These are phyloP conservation scores for Sweltsa coloradensis DNA, from an alignment of 1,140 invertebrate genomes.

Conservation along the genomic window DNA sequence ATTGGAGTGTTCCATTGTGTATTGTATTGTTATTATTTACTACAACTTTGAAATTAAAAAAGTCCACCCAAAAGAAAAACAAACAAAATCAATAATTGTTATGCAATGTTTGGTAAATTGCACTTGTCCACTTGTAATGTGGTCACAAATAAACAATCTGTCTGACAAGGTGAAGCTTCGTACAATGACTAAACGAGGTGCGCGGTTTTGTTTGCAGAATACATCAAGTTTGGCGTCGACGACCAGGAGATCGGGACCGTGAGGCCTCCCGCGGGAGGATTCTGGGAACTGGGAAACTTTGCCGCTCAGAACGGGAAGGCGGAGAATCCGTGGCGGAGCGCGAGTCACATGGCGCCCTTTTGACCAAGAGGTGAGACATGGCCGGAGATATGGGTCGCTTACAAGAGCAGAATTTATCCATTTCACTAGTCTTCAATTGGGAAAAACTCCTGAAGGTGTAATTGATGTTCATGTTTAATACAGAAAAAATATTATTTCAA, in stretches of 20 bases:
- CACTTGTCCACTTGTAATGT: no score
- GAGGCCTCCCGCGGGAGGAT: constrained; percentile 19
- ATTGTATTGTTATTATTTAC: no score
- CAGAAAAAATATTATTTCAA: neutral
- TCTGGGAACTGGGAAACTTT: constrained; percentile 27
- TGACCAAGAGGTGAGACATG: constrained; percentile 31
- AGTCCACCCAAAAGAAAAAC: no score
- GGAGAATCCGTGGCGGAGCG: constrained; percentile 29
- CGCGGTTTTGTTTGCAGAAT: no score
- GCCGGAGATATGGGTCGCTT: neutral
- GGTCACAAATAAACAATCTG: no score
- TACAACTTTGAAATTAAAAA: no score
- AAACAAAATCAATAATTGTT: no score
- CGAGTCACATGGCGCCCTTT: constrained; percentile 39
- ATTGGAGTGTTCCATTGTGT: no score
- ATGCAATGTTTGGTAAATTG: no score
- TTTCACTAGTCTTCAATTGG: neutral
- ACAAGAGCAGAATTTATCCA: no score
- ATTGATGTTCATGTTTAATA: neutral
- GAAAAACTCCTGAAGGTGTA: neutral
- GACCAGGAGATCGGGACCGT: constrained; percentile 19
- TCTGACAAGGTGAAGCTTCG: no score
- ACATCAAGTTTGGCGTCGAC: constrained; percentile 20
- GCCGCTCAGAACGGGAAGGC: constrained; percentile 10
- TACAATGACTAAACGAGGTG: no score